A percentile compares a stretch with the other conserved stretches of the same genome.
These are phyloP conservation scores for Rhinolophus sinicus DNA, from an alignment of 2,113 vertebrate genomes.

Conservation along the genomic window DNA sequence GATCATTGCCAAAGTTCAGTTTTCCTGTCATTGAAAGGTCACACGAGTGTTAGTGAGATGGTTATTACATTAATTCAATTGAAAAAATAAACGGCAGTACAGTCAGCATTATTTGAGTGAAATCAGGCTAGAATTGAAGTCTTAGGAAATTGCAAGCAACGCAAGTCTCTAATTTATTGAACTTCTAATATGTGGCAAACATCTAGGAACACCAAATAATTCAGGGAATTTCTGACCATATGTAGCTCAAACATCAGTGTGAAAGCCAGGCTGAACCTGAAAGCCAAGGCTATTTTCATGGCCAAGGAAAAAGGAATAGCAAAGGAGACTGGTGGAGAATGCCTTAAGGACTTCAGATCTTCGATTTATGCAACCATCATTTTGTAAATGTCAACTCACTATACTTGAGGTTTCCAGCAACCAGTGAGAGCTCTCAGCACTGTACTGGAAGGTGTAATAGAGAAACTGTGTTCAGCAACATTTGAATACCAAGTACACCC, in stretches of 20 bases:
- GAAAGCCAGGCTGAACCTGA: not conserved
- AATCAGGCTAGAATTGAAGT: not conserved
- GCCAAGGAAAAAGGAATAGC: not conserved
- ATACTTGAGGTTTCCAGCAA: not conserved
- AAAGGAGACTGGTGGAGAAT: not conserved
- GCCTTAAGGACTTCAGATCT: not conserved
- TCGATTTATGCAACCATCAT: not conserved
- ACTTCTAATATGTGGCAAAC: not conserved
- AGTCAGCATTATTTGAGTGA: not conserved
- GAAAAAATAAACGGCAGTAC: not conserved
- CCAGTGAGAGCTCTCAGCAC: not conserved
- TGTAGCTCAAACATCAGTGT: not conserved
- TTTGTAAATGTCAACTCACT: not conserved
- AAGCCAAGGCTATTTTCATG: not conserved
- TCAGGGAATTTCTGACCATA: not conserved
- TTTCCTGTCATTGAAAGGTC: not conserved
- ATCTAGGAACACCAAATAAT: not conserved
- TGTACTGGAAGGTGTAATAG: too few relatives aligned
- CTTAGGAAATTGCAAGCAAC: not conserved
- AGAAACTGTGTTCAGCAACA: not conserved
- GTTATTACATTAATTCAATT: not conserved
- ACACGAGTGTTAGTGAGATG: not conserved
- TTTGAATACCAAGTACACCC: not conserved
- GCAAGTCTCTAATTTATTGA: not conserved
- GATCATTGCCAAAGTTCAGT: not conserved